Conservation (phyloP, 2,797 vertebrate genomes). For the Pyrocephalus nanus region DNA sequence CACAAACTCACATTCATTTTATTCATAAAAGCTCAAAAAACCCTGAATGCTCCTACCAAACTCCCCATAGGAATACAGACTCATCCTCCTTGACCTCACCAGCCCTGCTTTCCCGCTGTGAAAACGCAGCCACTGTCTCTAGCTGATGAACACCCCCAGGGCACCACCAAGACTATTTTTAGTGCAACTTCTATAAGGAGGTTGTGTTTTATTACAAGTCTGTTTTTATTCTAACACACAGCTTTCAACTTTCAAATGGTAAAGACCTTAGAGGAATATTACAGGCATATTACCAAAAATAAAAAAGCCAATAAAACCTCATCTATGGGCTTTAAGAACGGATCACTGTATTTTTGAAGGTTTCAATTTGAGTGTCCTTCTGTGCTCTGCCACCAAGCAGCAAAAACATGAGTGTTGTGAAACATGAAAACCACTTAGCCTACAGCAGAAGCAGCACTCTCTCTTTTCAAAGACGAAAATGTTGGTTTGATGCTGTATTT, state of each 20-base stretch:
- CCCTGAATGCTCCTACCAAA: not conserved
- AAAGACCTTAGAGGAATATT: not conserved
- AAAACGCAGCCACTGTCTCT: not conserved
- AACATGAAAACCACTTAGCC: not conserved
- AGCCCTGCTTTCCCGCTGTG: not conserved
- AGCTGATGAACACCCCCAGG: conserved; percentile 28
- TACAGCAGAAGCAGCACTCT: not conserved
- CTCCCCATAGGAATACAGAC: not conserved
- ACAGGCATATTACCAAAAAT: not conserved
- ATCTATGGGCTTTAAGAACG: not conserved
- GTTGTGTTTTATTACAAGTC: not conserved
- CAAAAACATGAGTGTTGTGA: not conserved
- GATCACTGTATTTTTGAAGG: not conserved
- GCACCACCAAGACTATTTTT: conserved; percentile 46
- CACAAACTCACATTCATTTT: not conserved
- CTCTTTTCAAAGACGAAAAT: not conserved
- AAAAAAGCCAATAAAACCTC: not conserved
- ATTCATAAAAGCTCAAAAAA: not conserved
- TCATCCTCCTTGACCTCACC: conserved; percentile 20
- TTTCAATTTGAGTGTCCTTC: not conserved
- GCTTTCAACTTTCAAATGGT: not conserved
- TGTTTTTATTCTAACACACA: not conserved
- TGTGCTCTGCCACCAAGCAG: not conserved
- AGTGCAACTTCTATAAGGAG: conserved; percentile 30
- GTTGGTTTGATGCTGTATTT: not conserved